Percentiles rank a stretch among this genome's conserved stretches.
These are phyloP conservation scores for Psilopsiagon aymara DNA, from an alignment of 2,113 vertebrate species.

Conservation along the genomic window DNA sequence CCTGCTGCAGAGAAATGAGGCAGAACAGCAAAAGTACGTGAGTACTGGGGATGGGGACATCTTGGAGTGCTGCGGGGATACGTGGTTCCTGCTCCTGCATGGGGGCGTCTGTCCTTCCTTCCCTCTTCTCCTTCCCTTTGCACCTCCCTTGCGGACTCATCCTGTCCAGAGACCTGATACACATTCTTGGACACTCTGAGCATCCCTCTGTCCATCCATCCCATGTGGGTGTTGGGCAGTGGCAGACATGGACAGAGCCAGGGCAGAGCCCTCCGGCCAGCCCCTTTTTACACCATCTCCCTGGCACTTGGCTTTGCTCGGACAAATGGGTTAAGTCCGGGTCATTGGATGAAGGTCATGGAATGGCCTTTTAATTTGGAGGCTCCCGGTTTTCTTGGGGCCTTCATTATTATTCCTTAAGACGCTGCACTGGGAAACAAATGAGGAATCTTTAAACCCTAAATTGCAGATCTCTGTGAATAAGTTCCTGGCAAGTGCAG, in stretches of 20 bases:
- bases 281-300: rapidly evolving
- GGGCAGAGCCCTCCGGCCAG: neutral
- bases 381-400: neutral
- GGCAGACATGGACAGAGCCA: rapidly evolving
- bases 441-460: conserved; percentile 63
- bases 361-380: conserved; percentile 23
- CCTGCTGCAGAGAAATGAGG: conserved; percentile 83
- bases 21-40: conserved; percentile 87
- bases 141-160: rapidly evolving
- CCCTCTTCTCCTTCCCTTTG: neutral
- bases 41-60: rapidly evolving
- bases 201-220: rapidly evolving
- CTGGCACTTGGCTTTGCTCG: rapidly evolving
- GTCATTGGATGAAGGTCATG: neutral
- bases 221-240: neutral
- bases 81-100: rapidly evolving
- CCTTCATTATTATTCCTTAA: conserved; percentile 62
- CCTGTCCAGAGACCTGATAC: neutral
- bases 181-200: rapidly evolving
- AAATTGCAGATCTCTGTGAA: conserved; percentile 61
- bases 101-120: rapidly evolving
- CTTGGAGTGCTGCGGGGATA: rapidly evolving
- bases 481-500: conserved; percentile 62
- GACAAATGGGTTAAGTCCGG: neutral
- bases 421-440: conserved; percentile 24